Evolutionary conservation across 2,888 invertebrate species (phyloP).

Genomic region (Unio pictorum): DNA sequence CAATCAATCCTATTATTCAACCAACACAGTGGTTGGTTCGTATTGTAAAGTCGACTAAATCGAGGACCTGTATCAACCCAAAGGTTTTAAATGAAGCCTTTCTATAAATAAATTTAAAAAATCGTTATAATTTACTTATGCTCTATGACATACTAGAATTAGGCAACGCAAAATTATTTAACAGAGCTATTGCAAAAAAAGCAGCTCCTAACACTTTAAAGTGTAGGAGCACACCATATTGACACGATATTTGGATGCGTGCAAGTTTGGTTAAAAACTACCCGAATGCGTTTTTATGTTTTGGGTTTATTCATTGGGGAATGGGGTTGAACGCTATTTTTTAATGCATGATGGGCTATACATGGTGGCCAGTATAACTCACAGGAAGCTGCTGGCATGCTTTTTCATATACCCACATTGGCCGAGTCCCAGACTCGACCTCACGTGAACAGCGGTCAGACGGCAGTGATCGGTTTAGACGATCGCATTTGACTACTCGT

Average conservation of each 20-base stretch:
- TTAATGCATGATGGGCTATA: no score
- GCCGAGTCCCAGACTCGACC: no score
- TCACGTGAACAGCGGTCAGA: no score
- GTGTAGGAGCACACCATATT: slow-evolving; percentile 37
- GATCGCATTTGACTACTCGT: no score
- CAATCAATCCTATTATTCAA: slow-evolving; percentile 22
- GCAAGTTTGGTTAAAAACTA: slow-evolving; percentile 35
- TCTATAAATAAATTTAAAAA: slow-evolving; percentile 2
- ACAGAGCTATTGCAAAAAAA: slow-evolving; percentile 23
- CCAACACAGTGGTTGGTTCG: slow-evolving; percentile 39
- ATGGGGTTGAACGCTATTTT: neutral
- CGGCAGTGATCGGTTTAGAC: no score
- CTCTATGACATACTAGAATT: slow-evolving; percentile 37
- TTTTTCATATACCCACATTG: no score
- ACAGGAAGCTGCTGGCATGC: no score
- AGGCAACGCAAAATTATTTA: slow-evolving; percentile 31
- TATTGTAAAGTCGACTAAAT: slow-evolving; percentile 20
- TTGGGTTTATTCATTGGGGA: no score
- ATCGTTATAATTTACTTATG: slow-evolving; percentile 27
- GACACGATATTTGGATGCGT: slow-evolving; percentile 37
- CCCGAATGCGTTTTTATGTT: no score
- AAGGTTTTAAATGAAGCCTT: slow-evolving; percentile 30
- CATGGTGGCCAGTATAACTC: no score
- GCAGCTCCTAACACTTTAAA: slow-evolving; percentile 31
- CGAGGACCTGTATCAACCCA: slow-evolving; percentile 38